phyloP scores from a whole-genome alignment of 2,888 invertebrate species.

The Tinea semifulvella region DNA sequence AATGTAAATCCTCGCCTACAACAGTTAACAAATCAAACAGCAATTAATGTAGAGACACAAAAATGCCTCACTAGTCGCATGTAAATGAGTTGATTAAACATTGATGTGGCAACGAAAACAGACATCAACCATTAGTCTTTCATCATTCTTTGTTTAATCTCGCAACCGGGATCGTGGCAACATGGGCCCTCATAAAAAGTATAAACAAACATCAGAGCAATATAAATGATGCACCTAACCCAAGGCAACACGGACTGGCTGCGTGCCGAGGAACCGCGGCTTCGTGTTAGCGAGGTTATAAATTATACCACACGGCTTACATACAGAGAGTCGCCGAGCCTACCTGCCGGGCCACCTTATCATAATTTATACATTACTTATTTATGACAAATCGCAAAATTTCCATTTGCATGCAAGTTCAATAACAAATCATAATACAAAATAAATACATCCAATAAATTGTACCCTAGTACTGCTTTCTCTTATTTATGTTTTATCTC shows the following conservation, averaged over 20 bases:
- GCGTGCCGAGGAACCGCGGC: slow-evolving; percentile 40
- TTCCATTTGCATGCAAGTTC: slow-evolving; percentile 4
- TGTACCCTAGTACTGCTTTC: no score
- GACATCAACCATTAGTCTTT: slow-evolving; percentile 56
- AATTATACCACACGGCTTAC: slow-evolving; percentile 50
- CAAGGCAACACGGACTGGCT: slow-evolving; percentile 42
- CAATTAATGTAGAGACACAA: background rate
- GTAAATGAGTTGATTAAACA: slow-evolving; percentile 59
- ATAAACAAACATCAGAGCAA: slow-evolving; percentile 60
- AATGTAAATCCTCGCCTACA: no score
- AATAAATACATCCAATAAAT: slow-evolving; percentile 4
- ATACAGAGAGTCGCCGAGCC: slow-evolving; percentile 45
- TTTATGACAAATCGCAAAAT: slow-evolving; percentile 22
- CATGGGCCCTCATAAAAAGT: slow-evolving; percentile 48
- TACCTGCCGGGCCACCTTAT: slow-evolving; percentile 43
- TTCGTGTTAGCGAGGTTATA: slow-evolving; percentile 49
- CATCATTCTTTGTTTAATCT: slow-evolving; percentile 59
- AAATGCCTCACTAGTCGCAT: slow-evolving; percentile 30
- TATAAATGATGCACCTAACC: slow-evolving; percentile 63
- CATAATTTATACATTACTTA: slow-evolving; percentile 44
- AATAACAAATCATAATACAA: slow-evolving; percentile 8
- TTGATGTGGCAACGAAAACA: slow-evolving; percentile 49
- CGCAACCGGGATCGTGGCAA: slow-evolving; percentile 39
- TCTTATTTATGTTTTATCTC: no score
- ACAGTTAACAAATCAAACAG: no score